Base-by-base conservation (phyloP, 2,113 vertebrate genomes). In the Orthonyx spaldingii region DNA sequence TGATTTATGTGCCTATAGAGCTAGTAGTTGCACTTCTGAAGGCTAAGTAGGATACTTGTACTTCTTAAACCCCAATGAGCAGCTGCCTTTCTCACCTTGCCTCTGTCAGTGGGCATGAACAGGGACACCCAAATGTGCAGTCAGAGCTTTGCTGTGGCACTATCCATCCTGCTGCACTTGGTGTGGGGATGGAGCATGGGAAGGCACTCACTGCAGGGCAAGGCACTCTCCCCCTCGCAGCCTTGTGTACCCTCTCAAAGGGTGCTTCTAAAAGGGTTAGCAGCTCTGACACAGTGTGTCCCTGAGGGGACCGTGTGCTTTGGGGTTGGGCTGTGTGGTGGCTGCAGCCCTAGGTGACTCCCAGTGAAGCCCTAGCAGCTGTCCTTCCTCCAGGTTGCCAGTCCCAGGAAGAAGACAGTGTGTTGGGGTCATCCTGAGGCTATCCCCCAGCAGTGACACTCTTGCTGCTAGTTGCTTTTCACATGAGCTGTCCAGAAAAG, bases 271-370 rank as follows among this genome's bases (percentile, higher is more conserved):
- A n/a, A 60, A 70, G 75, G 22, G 17, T 60, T 26, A 47, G 61
- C 42, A 79, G 42, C 44, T 92, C 66, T 72, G 66, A 30, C 55
- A 72, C 12, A 17, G 59, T 0, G 1, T 44, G 39, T 11, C 13
- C 35, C 11, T 0, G 0, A 72, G 21, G 59, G 27, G n/a, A 84
- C 18, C 1, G 9, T 0, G 0, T 30, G 28, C n/a, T 78, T 49
- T 70, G 50, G 60, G 37, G 19, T 10, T 0, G 6, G 26, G 69
- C 41, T 53, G 14, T 49, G n/a, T 52, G 23, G 41, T 69, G n/a
- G 30, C 60, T 17, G 3, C 55, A 70, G 83, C 32, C 50, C 22
- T 4, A 4, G 4, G 19, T n/a, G 2, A 3, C 35, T 71, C 42
- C 20, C 1, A 8, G n/a, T 0, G 3, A 82, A 82, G 30, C 22